Base-by-base conservation (phyloP, 2,797 vertebrate genomes). In the Pteronotus mesoamericanus region DNA sequence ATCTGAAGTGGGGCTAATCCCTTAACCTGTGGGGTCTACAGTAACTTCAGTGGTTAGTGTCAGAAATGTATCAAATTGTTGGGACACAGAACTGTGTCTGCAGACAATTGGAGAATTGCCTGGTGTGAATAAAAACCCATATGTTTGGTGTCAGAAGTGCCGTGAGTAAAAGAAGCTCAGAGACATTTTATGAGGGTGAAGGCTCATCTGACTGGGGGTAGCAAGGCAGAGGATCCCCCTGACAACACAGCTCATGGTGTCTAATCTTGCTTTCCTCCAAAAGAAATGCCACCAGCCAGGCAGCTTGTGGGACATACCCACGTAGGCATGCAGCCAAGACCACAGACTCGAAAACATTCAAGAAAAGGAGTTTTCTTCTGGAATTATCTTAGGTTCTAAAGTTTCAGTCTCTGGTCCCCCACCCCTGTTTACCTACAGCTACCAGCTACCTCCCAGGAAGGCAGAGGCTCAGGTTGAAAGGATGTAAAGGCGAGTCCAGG, bases 221-320 rank as follows among this genome's bases (percentile, higher is more conserved):
- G 39, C 1, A 5, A 83, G 34, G 51, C 18, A 59, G 10, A 18
- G 1, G 34, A 34, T 9, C 6, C 1, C 29, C 0, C 0, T 2
- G 32, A n/a, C 15, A 32, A 55, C 18, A 44, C 34, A 91, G 44
- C n/a, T 86, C 19, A 3, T n/a, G 19, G 68, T 4, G 2, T 24
- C 46, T 4, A 0, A 10, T 6, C n/a, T 24, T 7, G 32, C 53
- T 85, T 46, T 46, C 18, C 26, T 44, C 24, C 48, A 53, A 34
- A 37, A 37, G 32, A 57, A 77, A 46, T 21, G 32, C 18, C 44
- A 46, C 19, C 44, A 34, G 34, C 42, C 61, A 46, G 51, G 34
- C 8, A 29, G 48, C 18, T 21, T 12, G 6, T 15, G 61, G 34
- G 22, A 39, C 42, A 21, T 37, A 29, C 3, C 32, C 15, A 6